These are phyloP conservation scores for Forbesichthys papilliferus DNA, from an alignment of 2,113 vertebrate species.

Conservation along the genomic window DNA sequence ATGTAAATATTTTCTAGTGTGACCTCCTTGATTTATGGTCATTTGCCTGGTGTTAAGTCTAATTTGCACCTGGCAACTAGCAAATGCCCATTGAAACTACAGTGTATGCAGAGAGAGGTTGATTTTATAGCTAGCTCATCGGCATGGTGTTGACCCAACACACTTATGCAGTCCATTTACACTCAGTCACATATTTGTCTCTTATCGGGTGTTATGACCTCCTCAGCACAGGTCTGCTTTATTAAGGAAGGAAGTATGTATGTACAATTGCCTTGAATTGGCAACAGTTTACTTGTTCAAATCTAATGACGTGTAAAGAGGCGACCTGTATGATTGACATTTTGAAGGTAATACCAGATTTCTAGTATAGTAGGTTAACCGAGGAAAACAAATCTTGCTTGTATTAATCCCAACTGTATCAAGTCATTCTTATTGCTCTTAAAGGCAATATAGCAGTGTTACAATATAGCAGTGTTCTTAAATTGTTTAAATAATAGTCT, in stretches of 20 bases:
- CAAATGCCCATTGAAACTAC: conserved; percentile 3
- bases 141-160: neutral
- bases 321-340: too few relatives aligned
- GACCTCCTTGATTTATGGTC: neutral
- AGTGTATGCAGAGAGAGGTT: neutral
- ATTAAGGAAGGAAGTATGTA: too few relatives aligned
- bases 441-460: too few relatives aligned
- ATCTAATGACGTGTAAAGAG: too few relatives aligned
- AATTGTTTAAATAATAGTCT: too few relatives aligned
- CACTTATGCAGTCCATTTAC: neutral
- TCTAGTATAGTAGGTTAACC: neutral
- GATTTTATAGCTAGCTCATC: neutral
- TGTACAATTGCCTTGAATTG: too few relatives aligned
- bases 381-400: neutral
- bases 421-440: neutral
- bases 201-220: conserved; percentile 8
- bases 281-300: too few relatives aligned
- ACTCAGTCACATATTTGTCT: conserved; percentile 13
- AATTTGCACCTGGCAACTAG: conserved; percentile 57
- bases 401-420: neutral
- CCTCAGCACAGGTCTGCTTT: neutral
- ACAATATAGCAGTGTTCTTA: too few relatives aligned
- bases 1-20: neutral
- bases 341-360: neutral
- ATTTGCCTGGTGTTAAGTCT: conserved; percentile 1